Conservation (phyloP, 2,888 invertebrate species). For the Erebia palarica region DNA sequence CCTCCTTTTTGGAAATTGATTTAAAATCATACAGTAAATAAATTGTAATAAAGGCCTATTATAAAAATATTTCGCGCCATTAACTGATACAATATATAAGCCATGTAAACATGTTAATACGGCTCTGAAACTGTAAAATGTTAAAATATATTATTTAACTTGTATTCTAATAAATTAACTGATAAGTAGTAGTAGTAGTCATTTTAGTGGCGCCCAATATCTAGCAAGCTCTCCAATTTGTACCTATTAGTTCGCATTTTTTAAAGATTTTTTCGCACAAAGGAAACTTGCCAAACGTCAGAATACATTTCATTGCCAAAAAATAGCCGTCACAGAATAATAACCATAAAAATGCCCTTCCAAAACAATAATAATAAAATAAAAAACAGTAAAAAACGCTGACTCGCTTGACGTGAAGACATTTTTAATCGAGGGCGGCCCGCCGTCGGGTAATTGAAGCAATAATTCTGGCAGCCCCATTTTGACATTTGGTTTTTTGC, state of each 20-base stretch:
- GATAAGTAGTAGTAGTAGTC: not conserved
- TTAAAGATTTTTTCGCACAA: not conserved
- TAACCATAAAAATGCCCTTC: slow-evolving; percentile 52
- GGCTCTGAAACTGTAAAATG: too few relatives aligned
- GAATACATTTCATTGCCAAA: slow-evolving; percentile 15
- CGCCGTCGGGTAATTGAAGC: slow-evolving; percentile 72
- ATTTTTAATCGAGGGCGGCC: slow-evolving; percentile 74
- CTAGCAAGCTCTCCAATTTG: too few relatives aligned
- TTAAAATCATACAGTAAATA: too few relatives aligned
- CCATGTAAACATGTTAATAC: too few relatives aligned
- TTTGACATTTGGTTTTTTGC: slow-evolving; percentile 77
- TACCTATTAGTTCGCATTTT: too few relatives aligned
- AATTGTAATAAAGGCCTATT: too few relatives aligned
- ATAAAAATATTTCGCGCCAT: too few relatives aligned
- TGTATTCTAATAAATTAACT: too few relatives aligned
- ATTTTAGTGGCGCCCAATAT: too few relatives aligned
- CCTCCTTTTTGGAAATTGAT: too few relatives aligned
- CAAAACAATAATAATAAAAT: slow-evolving; percentile 48
- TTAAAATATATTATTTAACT: too few relatives aligned
- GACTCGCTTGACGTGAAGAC: slow-evolving; percentile 70
- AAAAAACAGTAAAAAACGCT: slow-evolving; percentile 55
- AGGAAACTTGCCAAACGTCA: not conserved
- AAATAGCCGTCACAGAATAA: slow-evolving; percentile 31
- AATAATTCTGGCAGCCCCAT: slow-evolving; percentile 78
- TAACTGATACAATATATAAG: too few relatives aligned